phyloP scores from a whole-genome alignment of 2,113 vertebrate genomes.

The Hyaena hyaena region DNA sequence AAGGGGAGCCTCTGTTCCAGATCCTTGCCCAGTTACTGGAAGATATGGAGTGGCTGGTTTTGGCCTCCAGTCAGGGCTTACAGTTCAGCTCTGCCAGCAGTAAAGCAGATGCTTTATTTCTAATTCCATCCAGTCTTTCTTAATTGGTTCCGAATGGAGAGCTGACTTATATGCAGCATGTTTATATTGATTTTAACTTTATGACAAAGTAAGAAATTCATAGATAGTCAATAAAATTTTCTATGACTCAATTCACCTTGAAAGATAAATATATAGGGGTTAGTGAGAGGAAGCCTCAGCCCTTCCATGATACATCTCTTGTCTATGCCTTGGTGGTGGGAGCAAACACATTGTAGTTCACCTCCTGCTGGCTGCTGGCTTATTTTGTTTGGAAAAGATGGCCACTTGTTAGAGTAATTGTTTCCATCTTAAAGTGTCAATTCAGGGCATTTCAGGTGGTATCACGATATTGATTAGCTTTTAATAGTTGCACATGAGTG shows the following conservation, averaged over 20 bases:
- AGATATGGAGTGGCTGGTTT: not conserved
- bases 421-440: not conserved
- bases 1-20: not conserved
- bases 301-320: not conserved
- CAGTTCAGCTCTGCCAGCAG: not conserved
- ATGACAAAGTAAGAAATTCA: not conserved
- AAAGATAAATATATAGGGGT: not conserved
- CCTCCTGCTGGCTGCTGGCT: not conserved
- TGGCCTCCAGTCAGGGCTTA: not conserved
- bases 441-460: not conserved
- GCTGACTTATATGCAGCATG: not conserved
- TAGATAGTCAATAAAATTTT: not conserved
- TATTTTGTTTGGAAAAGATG: not conserved
- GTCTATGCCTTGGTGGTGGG: accelerated
- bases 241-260: not conserved
- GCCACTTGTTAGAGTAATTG: not conserved
- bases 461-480: not conserved
- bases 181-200: not conserved
- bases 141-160: not conserved
- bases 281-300: not conserved
- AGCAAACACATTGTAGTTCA: accelerated
- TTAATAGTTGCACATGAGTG: not conserved
- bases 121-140: not conserved
- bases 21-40: not conserved
- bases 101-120: not conserved